Conservation (phyloP, 1,140 invertebrate genomes). For the Scaptomyza montana region DNA sequence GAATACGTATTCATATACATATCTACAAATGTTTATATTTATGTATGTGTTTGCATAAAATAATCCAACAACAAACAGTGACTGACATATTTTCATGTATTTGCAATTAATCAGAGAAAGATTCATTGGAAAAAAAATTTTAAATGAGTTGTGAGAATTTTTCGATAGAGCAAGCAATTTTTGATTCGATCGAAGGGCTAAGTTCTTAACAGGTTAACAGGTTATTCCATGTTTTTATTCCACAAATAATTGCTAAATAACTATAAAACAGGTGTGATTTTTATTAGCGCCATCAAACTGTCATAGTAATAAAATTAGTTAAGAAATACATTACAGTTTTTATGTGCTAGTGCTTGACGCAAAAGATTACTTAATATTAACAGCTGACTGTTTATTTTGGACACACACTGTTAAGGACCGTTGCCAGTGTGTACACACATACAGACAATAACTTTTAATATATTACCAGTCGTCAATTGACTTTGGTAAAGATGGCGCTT, state of each 20-base stretch:
- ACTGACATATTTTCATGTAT: conserved; percentile 44
- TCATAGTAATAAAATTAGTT: too few relatives aligned
- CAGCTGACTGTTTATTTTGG: conserved; percentile 22
- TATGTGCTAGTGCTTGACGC: background rate
- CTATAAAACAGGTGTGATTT: conserved; percentile 8
- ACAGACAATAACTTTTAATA: background rate
- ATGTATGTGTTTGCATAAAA: conserved; percentile 8
- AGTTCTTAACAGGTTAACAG: conserved; percentile 18
- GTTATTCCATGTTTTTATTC: background rate
- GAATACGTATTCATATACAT: background rate
- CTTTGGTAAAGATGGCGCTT: background rate
- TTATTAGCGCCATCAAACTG: conserved; percentile 9
- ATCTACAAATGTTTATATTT: background rate
- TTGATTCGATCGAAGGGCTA: too few relatives aligned
- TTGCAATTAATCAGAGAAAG: conserved; percentile 45
- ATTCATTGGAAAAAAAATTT: conserved; percentile 27
- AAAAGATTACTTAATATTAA: background rate
- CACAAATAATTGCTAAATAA: conserved; percentile 7
- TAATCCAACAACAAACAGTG: conserved; percentile 16
- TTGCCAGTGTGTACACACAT: conserved; percentile 43
- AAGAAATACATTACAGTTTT: background rate
- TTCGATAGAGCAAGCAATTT: too few relatives aligned
- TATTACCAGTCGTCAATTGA: conserved; percentile 3
- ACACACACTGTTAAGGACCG: conserved; percentile 22
- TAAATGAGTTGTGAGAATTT: too few relatives aligned